Evolutionary conservation across 1,140 invertebrate species (phyloP), one percentile per base, ranked within the genome.

Genomic region (Chelonus insularis): DNA sequence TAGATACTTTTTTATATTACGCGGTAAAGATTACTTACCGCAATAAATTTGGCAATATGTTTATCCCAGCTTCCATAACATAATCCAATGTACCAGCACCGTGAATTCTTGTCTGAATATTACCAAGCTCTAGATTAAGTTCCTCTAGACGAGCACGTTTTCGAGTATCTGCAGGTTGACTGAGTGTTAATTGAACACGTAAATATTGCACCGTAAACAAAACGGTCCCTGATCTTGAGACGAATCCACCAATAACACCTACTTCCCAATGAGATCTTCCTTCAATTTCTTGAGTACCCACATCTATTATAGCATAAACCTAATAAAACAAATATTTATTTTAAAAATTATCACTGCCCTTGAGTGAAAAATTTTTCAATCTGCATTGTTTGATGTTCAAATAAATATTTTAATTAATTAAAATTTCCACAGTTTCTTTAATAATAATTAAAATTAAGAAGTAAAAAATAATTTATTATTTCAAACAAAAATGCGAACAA

Each of bases 21-120:
- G 25, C 7, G 25, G 7, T 29, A 4, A 29, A 29, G 25, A 34
- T 41, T 21, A 14, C 58, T 39, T 60, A 77, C 63, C 92, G 83
- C 52, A 94, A 79, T 43, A 94, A 76, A 83, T 94, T 94, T 1
- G 92, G 91, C 39, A 93, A 64, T 62, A 94, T 81, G 73, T 94
- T 94, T 0, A 93, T 81, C 1, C 80, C 84, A 57, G 90, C 87
- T 79, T 94, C 92, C 41, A 92, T 80, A 3, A 90, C 65, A 72
- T 93, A 94, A 76, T 94, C 92, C 11, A 91, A 43, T 0, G 91
- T 92, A 34, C 92, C 91, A 0, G 90, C 88, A 3, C 92, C 92
- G 65, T 93, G 77, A 50, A 79, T 70, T 29, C 79, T 69, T 0
- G 91, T 82, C 77, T 92, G 91, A 64, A 94, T 92, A 71, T 93